phyloP scores from a whole-genome alignment of 2,113 vertebrate species.

The Prinia subflava region DNA sequence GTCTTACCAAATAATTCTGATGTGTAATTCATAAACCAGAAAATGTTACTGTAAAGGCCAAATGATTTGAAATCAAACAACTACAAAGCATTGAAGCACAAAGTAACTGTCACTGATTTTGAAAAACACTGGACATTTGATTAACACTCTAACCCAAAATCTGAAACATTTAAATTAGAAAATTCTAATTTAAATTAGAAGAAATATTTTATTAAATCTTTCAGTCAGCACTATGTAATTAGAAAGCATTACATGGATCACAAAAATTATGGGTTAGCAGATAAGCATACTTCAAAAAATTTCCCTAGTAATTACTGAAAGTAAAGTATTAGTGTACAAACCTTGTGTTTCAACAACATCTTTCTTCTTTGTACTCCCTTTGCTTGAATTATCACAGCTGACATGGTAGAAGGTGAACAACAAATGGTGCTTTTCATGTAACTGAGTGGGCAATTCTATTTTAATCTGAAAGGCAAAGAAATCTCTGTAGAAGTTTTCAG shows the following conservation, averaged over 20 bases:
- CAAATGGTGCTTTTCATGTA: slow-evolving; percentile 93
- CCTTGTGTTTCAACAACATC: slow-evolving; percentile 92
- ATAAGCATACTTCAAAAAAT: not conserved
- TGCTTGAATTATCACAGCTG: slow-evolving; percentile 95
- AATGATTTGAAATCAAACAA: not conserved
- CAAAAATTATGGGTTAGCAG: not conserved
- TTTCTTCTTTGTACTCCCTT: slow-evolving; percentile 95
- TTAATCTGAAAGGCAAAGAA: slow-evolving; percentile 82
- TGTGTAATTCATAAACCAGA: not conserved
- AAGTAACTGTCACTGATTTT: not conserved
- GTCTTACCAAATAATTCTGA: not conserved
- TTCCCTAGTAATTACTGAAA: not conserved
- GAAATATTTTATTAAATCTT: not conserved
- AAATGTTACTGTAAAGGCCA: not conserved
- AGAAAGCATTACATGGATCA: not conserved
- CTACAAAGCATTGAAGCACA: not conserved
- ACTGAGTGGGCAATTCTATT: slow-evolving; percentile 93
- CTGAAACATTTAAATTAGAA: not conserved
- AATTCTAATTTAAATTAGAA: too few relatives aligned
- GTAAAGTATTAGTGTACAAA: slow-evolving; percentile 35
- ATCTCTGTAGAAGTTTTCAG: not conserved
- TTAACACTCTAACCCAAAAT: not conserved
- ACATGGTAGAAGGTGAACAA: slow-evolving; percentile 95
- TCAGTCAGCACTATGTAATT: not conserved
- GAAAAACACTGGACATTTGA: not conserved